Conservation (phyloP, 2,888 invertebrate species). For the Trichacis sp. region DNA sequence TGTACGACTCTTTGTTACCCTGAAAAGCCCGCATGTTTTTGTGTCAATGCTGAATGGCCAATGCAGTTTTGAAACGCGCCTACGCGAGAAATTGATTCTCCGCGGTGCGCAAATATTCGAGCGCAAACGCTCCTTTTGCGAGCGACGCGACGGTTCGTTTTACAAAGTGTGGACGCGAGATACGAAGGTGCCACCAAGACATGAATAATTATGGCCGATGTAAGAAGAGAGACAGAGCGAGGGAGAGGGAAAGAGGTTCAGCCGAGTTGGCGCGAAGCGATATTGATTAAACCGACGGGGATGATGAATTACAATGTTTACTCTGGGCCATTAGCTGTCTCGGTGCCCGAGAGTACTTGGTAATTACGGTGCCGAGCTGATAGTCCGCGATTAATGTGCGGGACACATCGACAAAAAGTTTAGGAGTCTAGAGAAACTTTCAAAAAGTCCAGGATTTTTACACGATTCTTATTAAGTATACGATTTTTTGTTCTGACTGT, state of each 20-base stretch:
- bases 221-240: background rate
- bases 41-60: background rate
- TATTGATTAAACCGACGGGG: constrained; percentile 35
- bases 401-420: background rate
- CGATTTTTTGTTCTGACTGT: no score
- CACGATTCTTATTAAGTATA: no score
- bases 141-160: no score
- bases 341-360: background rate
- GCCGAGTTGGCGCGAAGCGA: constrained; percentile 23
- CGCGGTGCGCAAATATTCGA: no score
- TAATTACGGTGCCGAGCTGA: background rate
- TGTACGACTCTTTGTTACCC: no score
- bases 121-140: no score
- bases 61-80: no score
- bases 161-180: no score
- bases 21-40: background rate
- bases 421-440: background rate
- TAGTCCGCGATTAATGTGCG: background rate
- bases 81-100: no score
- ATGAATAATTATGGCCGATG: no score
- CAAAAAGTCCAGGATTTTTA: no score
- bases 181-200: no score
- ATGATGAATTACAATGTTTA: constrained; percentile 43
- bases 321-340: constrained; percentile 29
- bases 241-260: constrained; percentile 3